Percentiles rank a stretch among this genome's conserved stretches.
These are phyloP conservation scores for Quadroppia sp. DNA, from an alignment of 2,888 invertebrate species.

Conservation along the genomic window DNA sequence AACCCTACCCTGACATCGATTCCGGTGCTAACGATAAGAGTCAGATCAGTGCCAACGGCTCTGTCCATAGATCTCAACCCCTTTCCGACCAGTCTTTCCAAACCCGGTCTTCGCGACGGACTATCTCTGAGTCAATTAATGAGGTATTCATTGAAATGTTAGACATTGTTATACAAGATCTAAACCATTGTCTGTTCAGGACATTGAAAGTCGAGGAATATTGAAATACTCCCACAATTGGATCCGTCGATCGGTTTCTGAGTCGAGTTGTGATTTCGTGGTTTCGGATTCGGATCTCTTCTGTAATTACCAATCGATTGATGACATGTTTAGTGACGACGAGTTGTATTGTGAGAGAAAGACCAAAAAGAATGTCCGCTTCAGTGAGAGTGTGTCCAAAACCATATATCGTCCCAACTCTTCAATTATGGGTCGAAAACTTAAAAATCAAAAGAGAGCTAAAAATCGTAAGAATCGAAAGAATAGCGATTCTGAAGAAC, in stretches of 20 bases:
- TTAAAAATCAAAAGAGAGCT: conserved; percentile 38
- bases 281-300: conserved; percentile 8
- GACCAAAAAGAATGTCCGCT: conserved; percentile 42
- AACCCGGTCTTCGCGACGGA: neutral
- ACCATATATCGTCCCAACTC: conserved; percentile 39
- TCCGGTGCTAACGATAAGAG: neutral
- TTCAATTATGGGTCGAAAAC: conserved; percentile 37
- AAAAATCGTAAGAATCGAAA: conserved; percentile 25
- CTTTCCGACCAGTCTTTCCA: neutral
- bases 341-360: conserved; percentile 21
- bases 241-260: conserved; percentile 36
- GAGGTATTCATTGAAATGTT: conserved; percentile 21
- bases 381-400: conserved; percentile 35
- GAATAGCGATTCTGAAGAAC: neutral
- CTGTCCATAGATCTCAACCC: neutral
- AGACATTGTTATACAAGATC: too few relatives aligned
- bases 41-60: conserved; percentile 14
- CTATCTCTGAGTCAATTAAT: conserved; percentile 25
- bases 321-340: conserved; percentile 21
- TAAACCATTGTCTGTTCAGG: neutral
- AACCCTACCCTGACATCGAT: neutral
- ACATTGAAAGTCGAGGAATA: conserved; percentile 22
- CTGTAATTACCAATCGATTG: neutral
- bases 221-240: conserved; percentile 33
- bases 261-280: conserved; percentile 33